These are phyloP conservation scores for Macropodus opercularis DNA, from an alignment of 2,797 vertebrate genomes.

Conservation along the genomic window DNA sequence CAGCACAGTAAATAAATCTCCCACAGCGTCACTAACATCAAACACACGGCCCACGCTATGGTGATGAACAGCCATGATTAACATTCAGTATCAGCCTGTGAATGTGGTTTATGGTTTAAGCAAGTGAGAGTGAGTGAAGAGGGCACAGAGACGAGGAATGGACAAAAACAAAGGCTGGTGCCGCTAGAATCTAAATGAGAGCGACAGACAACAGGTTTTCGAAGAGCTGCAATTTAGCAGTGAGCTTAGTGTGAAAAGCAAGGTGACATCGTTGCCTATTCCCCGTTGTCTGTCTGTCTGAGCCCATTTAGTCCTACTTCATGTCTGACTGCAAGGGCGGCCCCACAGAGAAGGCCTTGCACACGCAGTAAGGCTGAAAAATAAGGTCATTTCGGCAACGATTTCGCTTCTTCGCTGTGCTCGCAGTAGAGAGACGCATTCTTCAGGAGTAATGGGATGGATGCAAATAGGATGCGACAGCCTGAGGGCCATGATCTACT, in stretches of 20 bases:
- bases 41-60: slow-evolving; percentile 3
- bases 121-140: background rate
- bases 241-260: slow-evolving; percentile 27
- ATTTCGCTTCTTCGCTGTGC: slow-evolving; percentile 39
- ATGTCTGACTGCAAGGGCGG: slow-evolving; percentile 53
- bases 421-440: slow-evolving; percentile 46
- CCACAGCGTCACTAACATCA: slow-evolving; percentile 30
- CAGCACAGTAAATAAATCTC: slow-evolving; percentile 47
- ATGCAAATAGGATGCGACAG: slow-evolving; percentile 61
- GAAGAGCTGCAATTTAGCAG: slow-evolving; percentile 30
- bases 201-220: slow-evolving; percentile 18
- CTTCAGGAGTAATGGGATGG: slow-evolving; percentile 60
- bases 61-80: background rate
- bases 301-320: slow-evolving; percentile 40
- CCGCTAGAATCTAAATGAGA: background rate
- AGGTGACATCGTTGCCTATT: slow-evolving; percentile 51
- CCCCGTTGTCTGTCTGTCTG: slow-evolving; percentile 32
- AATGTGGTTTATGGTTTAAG: background rate
- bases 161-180: background rate
- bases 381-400: slow-evolving; percentile 21
- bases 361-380: slow-evolving; percentile 40
- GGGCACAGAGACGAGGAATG: background rate
- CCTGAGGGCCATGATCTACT: slow-evolving; percentile 59
- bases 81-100: background rate
- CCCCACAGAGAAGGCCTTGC: slow-evolving; percentile 37